Conservation (phyloP, 2,888 invertebrate species). For the Agrotis puta region DNA sequence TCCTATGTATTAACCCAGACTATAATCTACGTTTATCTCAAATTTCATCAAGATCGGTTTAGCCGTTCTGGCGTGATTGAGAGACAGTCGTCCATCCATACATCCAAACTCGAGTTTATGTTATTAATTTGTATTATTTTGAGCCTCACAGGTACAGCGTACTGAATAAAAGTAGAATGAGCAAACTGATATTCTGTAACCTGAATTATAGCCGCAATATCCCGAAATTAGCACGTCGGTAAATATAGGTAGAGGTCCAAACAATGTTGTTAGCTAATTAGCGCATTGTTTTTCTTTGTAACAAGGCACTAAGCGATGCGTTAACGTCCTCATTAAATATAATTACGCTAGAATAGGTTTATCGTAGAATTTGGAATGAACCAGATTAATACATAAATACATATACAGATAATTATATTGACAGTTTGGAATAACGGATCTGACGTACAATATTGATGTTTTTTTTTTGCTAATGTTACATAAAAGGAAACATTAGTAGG, state of each 20-base stretch:
- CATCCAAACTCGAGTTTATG: too few species aligned
- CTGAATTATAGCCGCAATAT: not conserved
- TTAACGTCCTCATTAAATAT: constrained; percentile 51
- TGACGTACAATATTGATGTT: not conserved
- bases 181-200: not conserved
- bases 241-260: constrained; percentile 29
- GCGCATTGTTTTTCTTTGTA: constrained; percentile 39
- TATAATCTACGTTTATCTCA: too few species aligned
- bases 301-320: constrained; percentile 46
- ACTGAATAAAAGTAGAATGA: not conserved
- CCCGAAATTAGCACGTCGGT: constrained; percentile 19
- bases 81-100: too few species aligned
- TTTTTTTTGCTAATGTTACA: constrained; percentile 11
- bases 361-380: constrained; percentile 41
- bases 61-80: too few species aligned
- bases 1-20: too few species aligned
- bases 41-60: too few species aligned
- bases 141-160: too few species aligned
- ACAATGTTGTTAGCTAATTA: constrained; percentile 42
- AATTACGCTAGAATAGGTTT: constrained; percentile 32
- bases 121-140: too few species aligned
- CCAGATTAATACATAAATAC: too few species aligned
- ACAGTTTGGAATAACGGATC: constrained; percentile 29
- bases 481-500: constrained; percentile 22
- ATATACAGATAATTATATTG: too few species aligned